These are phyloP conservation scores for Noctuana brunneofusca DNA, from an alignment of 2,888 invertebrate species.

Conservation along the genomic window DNA sequence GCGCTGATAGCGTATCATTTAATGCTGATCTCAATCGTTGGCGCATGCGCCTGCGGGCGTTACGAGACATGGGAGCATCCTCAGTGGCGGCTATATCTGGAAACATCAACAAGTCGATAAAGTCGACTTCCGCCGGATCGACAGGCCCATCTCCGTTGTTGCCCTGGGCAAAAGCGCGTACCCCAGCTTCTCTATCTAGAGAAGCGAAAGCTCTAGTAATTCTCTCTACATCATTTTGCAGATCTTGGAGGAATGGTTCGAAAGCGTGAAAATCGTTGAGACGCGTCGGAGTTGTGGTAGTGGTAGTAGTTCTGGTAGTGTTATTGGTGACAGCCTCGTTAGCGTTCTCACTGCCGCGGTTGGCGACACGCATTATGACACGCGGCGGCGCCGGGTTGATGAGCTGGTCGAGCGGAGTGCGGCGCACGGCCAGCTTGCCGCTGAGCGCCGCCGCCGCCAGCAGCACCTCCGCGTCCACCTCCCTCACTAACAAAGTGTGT, in stretches of 20 bases:
- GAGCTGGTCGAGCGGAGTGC: slow-evolving; percentile 59
- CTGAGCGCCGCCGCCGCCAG: slow-evolving; percentile 56
- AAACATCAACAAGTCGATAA: neutral
- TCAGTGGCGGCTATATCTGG: slow-evolving; percentile 36
- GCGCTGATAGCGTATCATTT: slow-evolving; percentile 41
- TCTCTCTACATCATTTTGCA: slow-evolving; percentile 65
- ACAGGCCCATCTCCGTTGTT: neutral
- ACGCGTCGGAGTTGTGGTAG: slow-evolving; percentile 13
- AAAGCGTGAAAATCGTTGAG: slow-evolving; percentile 47
- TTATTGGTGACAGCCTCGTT: neutral
- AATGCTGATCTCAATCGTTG: slow-evolving; percentile 61
- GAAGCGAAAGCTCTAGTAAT: slow-evolving; percentile 67
- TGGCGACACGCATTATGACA: slow-evolving; percentile 71
- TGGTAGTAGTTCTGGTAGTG: neutral
- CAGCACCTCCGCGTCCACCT: slow-evolving; percentile 62
- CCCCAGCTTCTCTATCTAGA: slow-evolving; percentile 58
- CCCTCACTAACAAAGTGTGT: slow-evolving; percentile 63
- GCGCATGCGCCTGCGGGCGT: slow-evolving; percentile 67
- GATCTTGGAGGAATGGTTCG: slow-evolving; percentile 62
- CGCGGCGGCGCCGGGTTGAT: slow-evolving; percentile 62
- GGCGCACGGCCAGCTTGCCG: slow-evolving; percentile 65
- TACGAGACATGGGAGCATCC: slow-evolving; percentile 53
- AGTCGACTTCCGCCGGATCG: neutral
- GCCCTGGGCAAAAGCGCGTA: neutral
- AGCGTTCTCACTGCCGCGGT: slow-evolving; percentile 51